Base-by-base conservation (phyloP, 2,888 invertebrate genomes). In the Cataglyphis altisquamis region DNA sequence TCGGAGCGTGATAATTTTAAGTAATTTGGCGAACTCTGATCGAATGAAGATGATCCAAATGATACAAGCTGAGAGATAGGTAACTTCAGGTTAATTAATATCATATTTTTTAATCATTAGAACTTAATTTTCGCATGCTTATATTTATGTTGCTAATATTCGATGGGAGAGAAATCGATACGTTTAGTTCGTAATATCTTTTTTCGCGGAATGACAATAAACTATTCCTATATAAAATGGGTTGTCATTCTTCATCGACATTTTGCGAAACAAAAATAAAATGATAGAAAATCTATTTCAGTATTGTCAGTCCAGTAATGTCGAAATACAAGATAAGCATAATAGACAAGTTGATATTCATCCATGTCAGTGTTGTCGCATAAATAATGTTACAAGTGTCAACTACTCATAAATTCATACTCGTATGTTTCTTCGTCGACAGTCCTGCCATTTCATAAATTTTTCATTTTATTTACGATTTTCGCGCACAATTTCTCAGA, bases 361-460 rank as follows among this genome's bases (percentile, higher is more conserved):
- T 52, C 68, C 82, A 64, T 48, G 45, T 25, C 67, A 48, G 55
- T 63, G 60, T 63, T 12, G 32, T 21, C 62, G 57, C 78, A 82
- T 74, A 64, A 87, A 84, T 86, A 88, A 89, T 87, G 85, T 90
- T 90, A 89, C 87, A 88, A 89, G 85, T 89, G 87, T 86, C 88
- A 88, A 87, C 85, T 73, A 85, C 86, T 90, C 90, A 87, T 90
- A 92, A 91, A 90, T 91, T 91, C 87, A 63, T 66, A 29, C 18
- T 36, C 72, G 82, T 84, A 55, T 81, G 82, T 73, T 63, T 29
- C 82, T 55, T 78, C 67, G 18, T 10, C 6, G 63, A 18, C n/a
- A 77, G 32, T 64, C 48, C 77, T 85, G 80, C 74, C 85, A 80
- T 83, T 89, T 84, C 57, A 77, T 83, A 84, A 87, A 87, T 88